Evolutionary conservation across 1,140 invertebrate genomes (phyloP), one percentile per base, ranked within the genome.

Genomic region (Drosophila athabasca): DNA sequence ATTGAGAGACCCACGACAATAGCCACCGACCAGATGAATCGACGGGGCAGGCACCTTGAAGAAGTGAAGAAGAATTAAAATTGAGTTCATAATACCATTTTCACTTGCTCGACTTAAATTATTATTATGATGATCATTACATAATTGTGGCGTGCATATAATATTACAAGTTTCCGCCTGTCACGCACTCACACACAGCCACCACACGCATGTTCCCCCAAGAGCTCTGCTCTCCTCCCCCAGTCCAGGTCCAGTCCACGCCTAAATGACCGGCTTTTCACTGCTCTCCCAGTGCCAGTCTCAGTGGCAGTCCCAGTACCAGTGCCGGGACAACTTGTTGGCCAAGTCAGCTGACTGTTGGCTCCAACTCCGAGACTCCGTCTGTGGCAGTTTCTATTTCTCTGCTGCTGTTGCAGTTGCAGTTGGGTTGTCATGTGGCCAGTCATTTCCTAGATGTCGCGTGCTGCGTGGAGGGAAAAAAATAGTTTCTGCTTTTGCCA

Each of bases 161-260:
- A 88, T 88, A 85, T 76, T 68, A 76, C 83, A 76, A 83, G 83
- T 87, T 87, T 87, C 83, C 83, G 83, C 83, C 83, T 87, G 79
- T 87, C 83, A 88, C 83, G 84, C 75, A 85, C 64, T 62, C 35
- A 39, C 73, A 77, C 61, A 66, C 72, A 77, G 54, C 62, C 79
- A 60, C 45, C 51, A 17, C 48, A 6, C 22, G 59, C 52, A 50
- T 22, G 39, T 52, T 41, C 22, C 11, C 4, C 19, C 9, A 3
- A 17, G 31, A 7, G 9, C 29, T n/a, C 22, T 15, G 17, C 17
- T 19, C 17, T 19, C 17, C 17, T 19, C 17, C 8, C n/a, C 35
- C 8, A 22, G 3, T 51, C 43, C 29, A 41, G 44, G 44, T 55
- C 55, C 64, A 61, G 69, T 66, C 76, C 60, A 66, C 75, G 52